Percentiles rank a stretch among this genome's conserved stretches.
Conservation (phyloP, 1,140 invertebrate genomes). For the Pachypeltis micranthus region DNA sequence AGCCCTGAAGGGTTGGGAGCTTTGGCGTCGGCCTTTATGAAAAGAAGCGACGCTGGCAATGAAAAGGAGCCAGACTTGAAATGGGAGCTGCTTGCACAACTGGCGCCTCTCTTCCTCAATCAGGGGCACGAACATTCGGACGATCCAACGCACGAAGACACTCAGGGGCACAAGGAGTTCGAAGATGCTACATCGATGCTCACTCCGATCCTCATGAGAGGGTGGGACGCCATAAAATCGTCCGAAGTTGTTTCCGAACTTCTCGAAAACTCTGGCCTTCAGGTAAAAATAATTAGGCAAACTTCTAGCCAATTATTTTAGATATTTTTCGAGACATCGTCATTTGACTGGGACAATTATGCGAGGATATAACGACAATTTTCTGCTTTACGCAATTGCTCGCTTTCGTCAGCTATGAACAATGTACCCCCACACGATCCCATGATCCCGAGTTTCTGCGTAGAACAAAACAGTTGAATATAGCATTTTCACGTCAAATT, state of each 20-base stretch:
- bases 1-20: background rate
- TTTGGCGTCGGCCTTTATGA: background rate
- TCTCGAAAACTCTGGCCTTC: slow-evolving; percentile 51
- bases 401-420: no score
- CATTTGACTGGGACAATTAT: no score
- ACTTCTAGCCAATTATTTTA: slow-evolving; percentile 45
- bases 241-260: background rate
- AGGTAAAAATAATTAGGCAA: slow-evolving; percentile 48
- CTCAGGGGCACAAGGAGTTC: slow-evolving; percentile 39
- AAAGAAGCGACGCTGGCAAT: background rate
- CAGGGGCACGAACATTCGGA: slow-evolving; percentile 28
- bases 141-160: slow-evolving; percentile 32
- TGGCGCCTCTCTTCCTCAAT: slow-evolving; percentile 1
- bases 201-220: slow-evolving; percentile 58
- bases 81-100: background rate
- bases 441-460: no score
- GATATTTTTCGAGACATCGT: no score
- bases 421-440: no score
- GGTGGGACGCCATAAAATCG: slow-evolving; percentile 44
- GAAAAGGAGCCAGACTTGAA: background rate
- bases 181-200: slow-evolving; percentile 48
- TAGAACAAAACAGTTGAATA: no score
- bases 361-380: no score
- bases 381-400: no score
- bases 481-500: no score